These are phyloP conservation scores for Colletes latitarsis DNA, from an alignment of 1,140 invertebrate genomes.

Conservation along the genomic window DNA sequence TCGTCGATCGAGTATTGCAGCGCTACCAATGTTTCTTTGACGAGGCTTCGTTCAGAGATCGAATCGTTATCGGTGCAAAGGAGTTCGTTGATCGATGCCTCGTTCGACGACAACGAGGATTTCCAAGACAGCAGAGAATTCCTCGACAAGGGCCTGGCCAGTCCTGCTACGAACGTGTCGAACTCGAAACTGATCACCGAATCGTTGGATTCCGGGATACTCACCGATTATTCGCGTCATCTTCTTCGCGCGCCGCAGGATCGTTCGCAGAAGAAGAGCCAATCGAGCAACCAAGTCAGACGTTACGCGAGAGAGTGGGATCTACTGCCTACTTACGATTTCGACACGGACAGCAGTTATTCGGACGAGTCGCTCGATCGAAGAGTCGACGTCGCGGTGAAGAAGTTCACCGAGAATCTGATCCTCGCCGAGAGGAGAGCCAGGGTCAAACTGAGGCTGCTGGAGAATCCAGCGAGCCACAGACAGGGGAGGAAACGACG, in stretches of 20 bases:
- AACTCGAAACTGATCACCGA: constrained; percentile 28
- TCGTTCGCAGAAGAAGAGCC: neutral
- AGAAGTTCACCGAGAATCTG: constrained; percentile 72
- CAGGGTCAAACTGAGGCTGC: constrained; percentile 43
- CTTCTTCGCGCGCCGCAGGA: constrained; percentile 6
- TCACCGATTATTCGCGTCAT: constrained; percentile 55
- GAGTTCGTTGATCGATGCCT: neutral
- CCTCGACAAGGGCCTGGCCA: neutral
- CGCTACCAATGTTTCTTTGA: neutral
- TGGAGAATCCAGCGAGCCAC: constrained; percentile 5
- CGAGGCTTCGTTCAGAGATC: neutral
- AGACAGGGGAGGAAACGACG: constrained; percentile 1
- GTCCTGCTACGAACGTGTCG: neutral
- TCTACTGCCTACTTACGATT: constrained; percentile 40
- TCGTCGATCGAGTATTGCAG: constrained; percentile 17
- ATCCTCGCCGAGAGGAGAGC: constrained; percentile 70
- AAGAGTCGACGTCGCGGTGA: constrained; percentile 69
- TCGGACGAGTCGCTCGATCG: constrained; percentile 65
- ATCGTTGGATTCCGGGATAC: constrained; percentile 72
- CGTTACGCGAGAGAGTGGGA: neutral
- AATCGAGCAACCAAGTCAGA: neutral
- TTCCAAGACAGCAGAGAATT: neutral
- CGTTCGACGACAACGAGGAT: neutral
- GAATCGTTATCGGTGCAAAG: fast-evolving
- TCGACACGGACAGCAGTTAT: constrained; percentile 39